Base-by-base conservation (phyloP, 2,797 vertebrate genomes). In the Trichosurus vulpecula region DNA sequence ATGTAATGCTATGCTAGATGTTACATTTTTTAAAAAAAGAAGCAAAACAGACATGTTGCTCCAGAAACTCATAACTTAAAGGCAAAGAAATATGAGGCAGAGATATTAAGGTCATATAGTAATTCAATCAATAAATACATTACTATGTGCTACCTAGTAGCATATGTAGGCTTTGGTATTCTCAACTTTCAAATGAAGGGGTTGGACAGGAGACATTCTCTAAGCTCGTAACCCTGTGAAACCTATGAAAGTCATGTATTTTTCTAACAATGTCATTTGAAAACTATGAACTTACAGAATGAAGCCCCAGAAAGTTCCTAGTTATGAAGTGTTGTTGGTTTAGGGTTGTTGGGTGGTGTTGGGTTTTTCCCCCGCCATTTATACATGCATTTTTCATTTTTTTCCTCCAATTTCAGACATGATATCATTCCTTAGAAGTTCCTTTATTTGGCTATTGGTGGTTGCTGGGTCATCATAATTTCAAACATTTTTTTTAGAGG, bases 341-440 rank as follows among this genome's bases (percentile, higher is more conserved):
- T 96, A 93, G 35, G 30, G 54, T 30, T 97, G 95, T 53, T 51
- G 41, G 74, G 22, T 87, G 74, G 74, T 47, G n/a, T 81, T 41
- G 66, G 66, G 52, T 92, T 91, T 92, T 91, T 66, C 91, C 91
- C 90, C 54, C 92, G 94, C 95, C 61, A 94, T 95, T 97, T 98
- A 52, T 87, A 97, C 97, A 54, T 52, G 54, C 54, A 57, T 87
- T 91, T 95, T 96, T 91, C 94, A 94, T 92, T 74, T 13, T 31
- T 93, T 55, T 41, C 96, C 90, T 57, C 94, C 93, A 3, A 0
- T 95, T 96, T 97, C 97, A 98, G 97, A 98, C 94, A 92, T 97
- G 96, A 97, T 96, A 96, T 98, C 98, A 98, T 93, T 94, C 92
- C 4, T 29, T 94, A 98, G 95, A 97, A 87, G 74, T 96, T 98